Base-by-base conservation (phyloP, 2,888 invertebrate genomes). In the Kryphioiulus occultus region DNA sequence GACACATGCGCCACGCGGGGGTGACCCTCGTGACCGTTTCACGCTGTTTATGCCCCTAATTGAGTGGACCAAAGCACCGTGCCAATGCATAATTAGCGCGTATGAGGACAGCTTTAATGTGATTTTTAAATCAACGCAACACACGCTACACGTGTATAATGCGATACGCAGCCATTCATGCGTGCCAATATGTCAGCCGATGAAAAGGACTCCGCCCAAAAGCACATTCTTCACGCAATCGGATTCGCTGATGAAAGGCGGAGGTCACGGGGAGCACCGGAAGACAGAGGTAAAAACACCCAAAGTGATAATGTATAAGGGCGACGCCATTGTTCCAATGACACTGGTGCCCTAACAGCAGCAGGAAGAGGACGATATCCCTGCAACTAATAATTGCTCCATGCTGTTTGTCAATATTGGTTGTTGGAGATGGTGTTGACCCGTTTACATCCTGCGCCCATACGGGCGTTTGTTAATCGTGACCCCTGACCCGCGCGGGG, bases 1-100 rank as follows among this genome's bases (percentile, higher is more conserved):
- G 78, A 78, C 78, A 78, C 78, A 78, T 78, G 78, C 30, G 30
- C n/a, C n/a, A n/a, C n/a, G n/a, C n/a, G 35, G 35, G 78, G 26
- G 78, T 78, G 78, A 78, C 78, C 78, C 78, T 78, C 78, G 78
- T 78, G 78, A 78, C 78, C 78, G 78, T 78, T 78, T 78, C 78
- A 78, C 30, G 78, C 78, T 78, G 78, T 30, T 78, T 30, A 78
- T 78, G 30, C 78, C 30, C 30, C 30, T 78, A 78, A 78, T 78
- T 78, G 78, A 78, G 30, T 78, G 78, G 78, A 15, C 78, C 78
- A 10, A 32, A 78, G 26, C 78, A 32, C 78, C 78, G 78, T 78
- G 78, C 78, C 78, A 78, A 78, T 32, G 78, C 78, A 78, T 78
- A 78, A 78, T 78, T 32, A 78, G 15, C 78, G 78, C n/a, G 26